These are phyloP conservation scores for Saccopteryx bilineata DNA, from an alignment of 2,113 vertebrate genomes.

Conservation along the genomic window DNA sequence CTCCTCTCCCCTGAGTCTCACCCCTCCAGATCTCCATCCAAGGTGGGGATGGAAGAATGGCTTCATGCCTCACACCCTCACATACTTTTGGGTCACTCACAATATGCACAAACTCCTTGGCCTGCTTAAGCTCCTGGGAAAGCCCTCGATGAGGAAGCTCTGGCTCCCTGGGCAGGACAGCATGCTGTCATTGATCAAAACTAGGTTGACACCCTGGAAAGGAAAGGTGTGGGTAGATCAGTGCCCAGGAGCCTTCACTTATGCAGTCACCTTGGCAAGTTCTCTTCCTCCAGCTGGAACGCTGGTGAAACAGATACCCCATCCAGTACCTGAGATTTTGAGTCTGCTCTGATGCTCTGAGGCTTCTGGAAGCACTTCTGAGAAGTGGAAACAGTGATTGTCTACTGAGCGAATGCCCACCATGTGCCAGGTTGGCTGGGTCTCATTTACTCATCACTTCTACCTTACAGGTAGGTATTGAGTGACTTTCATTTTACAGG, in stretches of 20 bases:
- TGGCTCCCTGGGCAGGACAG: slow-evolving; percentile 36
- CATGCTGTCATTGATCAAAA: slow-evolving; percentile 75
- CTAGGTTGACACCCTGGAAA: slow-evolving; percentile 70
- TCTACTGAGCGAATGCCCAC: not conserved
- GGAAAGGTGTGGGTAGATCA: not conserved
- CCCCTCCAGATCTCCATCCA: not conserved
- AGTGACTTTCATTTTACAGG: not conserved
- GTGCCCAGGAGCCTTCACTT: not conserved
- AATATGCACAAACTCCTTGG: slow-evolving; percentile 77
- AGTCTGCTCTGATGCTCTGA: no score
- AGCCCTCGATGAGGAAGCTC: slow-evolving; percentile 80
- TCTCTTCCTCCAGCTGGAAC: not conserved
- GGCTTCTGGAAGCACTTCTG: not conserved
- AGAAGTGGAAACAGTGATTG: accelerated
- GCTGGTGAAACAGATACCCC: not conserved
- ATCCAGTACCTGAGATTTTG: not conserved
- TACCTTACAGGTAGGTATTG: not conserved
- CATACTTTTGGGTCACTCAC: slow-evolving; percentile 20
- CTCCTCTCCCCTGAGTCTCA: not conserved
- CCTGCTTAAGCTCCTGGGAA: slow-evolving; percentile 80
- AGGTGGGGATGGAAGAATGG: no score
- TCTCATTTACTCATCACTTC: not conserved
- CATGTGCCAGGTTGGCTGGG: not conserved
- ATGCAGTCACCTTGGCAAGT: accelerated
- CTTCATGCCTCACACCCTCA: no score